phyloP scores from a whole-genome alignment of 2,888 invertebrate species.

The Lordiphosa andalusiaca region DNA sequence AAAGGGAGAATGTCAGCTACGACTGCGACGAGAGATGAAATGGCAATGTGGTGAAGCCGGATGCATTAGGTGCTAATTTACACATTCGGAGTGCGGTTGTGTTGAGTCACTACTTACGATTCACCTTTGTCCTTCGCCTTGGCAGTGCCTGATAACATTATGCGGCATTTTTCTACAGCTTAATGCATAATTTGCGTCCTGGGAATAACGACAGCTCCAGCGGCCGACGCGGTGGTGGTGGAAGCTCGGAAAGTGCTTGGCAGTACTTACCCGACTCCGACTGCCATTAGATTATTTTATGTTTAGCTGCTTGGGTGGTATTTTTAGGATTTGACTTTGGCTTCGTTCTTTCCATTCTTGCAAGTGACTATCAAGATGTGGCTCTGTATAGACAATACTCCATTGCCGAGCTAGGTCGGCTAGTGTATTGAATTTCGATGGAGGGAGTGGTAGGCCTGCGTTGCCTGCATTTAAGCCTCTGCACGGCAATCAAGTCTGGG shows the following conservation, averaged over 20 bases:
- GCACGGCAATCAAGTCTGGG: constrained; percentile 1
- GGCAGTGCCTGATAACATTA: constrained; percentile 58
- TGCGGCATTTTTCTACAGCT: constrained; percentile 70
- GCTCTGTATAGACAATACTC: too few species aligned
- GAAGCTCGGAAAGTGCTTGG: constrained; percentile 47
- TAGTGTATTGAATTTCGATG: constrained; percentile 6
- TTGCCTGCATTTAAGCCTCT: constrained; percentile 13
- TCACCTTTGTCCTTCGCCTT: constrained; percentile 34
- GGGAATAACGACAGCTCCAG: constrained; percentile 51
- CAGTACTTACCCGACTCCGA: constrained; percentile 55
- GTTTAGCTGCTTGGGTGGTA: constrained; percentile 48
- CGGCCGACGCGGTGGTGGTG: constrained; percentile 23
- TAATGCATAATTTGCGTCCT: constrained; percentile 73
- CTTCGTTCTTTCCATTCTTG: constrained; percentile 3
- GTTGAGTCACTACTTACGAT: constrained; percentile 26
- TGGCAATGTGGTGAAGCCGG: constrained; percentile 32
- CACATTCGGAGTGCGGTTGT: constrained; percentile 72
- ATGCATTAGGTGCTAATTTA: constrained; percentile 68
- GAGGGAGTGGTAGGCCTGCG: background rate
- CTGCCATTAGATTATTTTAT: constrained; percentile 64
- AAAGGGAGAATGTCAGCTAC: constrained; percentile 24
- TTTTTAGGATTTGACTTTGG: constrained; percentile 39
- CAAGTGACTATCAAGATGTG: constrained; percentile 9
- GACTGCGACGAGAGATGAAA: background rate
- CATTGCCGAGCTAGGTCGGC: background rate